Evolutionary conservation across 1,140 invertebrate species (phyloP), one percentile per base, ranked within the genome.

Genomic region (Sesamia nonagrioides): DNA sequence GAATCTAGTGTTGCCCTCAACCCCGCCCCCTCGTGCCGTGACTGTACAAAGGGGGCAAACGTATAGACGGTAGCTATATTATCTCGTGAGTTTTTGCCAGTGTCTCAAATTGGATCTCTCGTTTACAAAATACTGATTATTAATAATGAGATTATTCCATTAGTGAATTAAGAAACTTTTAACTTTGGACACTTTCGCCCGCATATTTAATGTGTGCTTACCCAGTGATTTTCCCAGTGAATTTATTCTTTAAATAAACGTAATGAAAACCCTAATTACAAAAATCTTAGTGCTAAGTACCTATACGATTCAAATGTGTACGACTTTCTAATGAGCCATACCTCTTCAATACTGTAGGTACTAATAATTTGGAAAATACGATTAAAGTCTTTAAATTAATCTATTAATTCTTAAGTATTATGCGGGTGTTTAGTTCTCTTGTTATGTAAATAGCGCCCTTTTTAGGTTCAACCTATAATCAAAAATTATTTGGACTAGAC

Each of bases 111-210:
- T 86, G 88, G 91, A 93, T 94, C 93, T 94, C 91, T 90, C 87
- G 86, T 89, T 86, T 88, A 86, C 81, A 84, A 86, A 79, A 90
- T 86, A 84, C 85, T 80, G 88, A 87, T 80, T 74, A 88, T 86
- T 88, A 87, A 87, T 88, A 91, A 86, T 91, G 91, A 93, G 91
- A 93, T 93, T 92, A 94, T 94, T 94, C 93, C 93, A 94, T 93
- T 94, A 94, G 93, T 92, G 89, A 90, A 87, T 88, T 94, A 94
- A 93, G 93, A 86, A 85, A 84, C 80, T 63, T 77, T 17, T 77
- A 77, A 54, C 60, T 63, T 77, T 68, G 48, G 50, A 69, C 68
- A 61, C 66, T 69, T 66, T 27, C 66, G 76, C 76, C 76, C 76
- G 76, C 71, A 40, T 78, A 69, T 58, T 35, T 42, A 33, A 42